Evolutionary conservation across 2,797 vertebrate genomes (phyloP), one percentile per base, ranked within the genome.

Genomic region (Diglossa cyanea): DNA sequence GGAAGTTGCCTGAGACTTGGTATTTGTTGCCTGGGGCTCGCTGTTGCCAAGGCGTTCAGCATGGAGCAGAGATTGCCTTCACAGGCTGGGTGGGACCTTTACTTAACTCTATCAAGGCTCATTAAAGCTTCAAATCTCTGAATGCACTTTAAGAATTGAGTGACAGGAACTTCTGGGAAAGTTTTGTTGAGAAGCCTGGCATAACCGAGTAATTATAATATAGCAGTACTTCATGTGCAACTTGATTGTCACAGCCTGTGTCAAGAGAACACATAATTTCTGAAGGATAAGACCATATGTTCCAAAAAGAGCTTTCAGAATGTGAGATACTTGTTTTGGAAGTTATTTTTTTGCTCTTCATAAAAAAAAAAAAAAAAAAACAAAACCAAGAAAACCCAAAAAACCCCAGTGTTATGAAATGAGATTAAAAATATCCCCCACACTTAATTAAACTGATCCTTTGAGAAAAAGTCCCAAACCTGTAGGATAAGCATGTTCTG

Each of bases 81-180:
- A 11, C 35, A 58, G 82, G 54, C 85, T 93, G 94, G 96, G 90
- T 96, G 94, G 94, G 90, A 79, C 91, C 65, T 80, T 92, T 47
- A 35, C 65, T 96, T 94, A 91, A 83, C 76, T 83, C 25, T 4
- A 96, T 93, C 90, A 93, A 95, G 76, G 76, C 94, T 96, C 94
- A 86, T 96, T 95, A 96, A 94, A 91, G 85, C 91, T 96, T 96
- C 94, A 96, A 78, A 95, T 93, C 85, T 94, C 93, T 94, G 91
- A 94, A 96, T 94, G 93, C 79, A 61, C 79, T 83, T 96, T 95
- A 30, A 19, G 68, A 95, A 90, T 48, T 95, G 96, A 96, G 79
- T 96, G 96, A 96, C 95, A 95, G 94, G 82, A 96, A 93, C 96
- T 96, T 95, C 94, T 96, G 95, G 94, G 93, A 86, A 96, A 96